Percentiles rank a stretch among this genome's conserved stretches.
Evolutionary conservation across 2,113 vertebrate species (phyloP).

Genomic region (Ploceus nigricollis): DNA sequence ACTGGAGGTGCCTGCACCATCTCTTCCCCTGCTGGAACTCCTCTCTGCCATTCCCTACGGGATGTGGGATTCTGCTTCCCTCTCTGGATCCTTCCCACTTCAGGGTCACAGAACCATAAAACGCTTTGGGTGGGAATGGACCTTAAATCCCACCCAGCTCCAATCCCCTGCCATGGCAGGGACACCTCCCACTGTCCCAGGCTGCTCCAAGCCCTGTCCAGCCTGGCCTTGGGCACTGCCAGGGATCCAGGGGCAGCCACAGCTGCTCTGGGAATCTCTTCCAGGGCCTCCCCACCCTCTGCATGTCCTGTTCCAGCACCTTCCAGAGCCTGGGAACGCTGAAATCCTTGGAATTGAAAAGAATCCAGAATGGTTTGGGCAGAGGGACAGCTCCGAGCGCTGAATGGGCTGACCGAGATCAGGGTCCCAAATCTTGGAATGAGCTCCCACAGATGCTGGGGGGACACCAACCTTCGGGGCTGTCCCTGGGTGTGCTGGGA

Average conservation of each 20-base stretch:
- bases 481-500: not conserved
- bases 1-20: not conserved
- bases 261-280: not conserved
- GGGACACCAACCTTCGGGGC: not conserved
- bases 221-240: not conserved
- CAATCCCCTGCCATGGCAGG: not conserved
- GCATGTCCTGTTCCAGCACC: not conserved
- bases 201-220: not conserved
- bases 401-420: not conserved
- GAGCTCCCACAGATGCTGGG: not conserved
- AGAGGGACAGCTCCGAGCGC: not conserved
- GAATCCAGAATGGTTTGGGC: not conserved
- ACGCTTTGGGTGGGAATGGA: not conserved
- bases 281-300: not conserved
- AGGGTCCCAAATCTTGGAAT: not conserved
- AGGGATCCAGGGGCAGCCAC: not conserved
- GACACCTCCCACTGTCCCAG: not conserved
- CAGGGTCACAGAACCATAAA: not conserved
- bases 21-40: not conserved
- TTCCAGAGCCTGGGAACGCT: not conserved
- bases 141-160: fast-evolving
- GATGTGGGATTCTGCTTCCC: not conserved
- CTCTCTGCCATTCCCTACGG: not conserved
- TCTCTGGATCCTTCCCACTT: not conserved
- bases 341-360: not conserved